Conservation (phyloP, 2,888 invertebrate species). For the Sclerodermus sp. region DNA sequence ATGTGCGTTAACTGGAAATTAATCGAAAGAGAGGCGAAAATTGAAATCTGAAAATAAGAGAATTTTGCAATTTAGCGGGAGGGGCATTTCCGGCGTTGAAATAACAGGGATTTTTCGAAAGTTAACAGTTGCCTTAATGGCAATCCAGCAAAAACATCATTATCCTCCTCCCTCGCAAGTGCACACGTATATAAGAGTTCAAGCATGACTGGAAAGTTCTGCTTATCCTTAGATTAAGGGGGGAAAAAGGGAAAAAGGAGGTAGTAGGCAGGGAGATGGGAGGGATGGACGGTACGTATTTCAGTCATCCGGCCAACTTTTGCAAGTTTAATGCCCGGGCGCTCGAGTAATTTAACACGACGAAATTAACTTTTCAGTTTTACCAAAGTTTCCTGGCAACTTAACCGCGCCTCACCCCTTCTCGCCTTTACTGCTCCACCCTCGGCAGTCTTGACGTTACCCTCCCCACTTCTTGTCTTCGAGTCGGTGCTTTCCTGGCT, state of each 20-base stretch:
- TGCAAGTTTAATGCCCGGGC: constrained; percentile 51
- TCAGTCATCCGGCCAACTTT: constrained; percentile 52
- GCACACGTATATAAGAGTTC: too few relatives aligned
- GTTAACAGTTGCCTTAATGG: too few relatives aligned
- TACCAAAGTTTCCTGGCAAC: constrained; percentile 52
- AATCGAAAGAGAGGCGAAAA: too few relatives aligned
- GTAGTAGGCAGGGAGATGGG: constrained; percentile 9
- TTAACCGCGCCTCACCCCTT: constrained; percentile 38
- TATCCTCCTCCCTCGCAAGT: too few relatives aligned
- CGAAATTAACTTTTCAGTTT: constrained; percentile 57
- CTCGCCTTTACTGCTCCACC: constrained; percentile 12
- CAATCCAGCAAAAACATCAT: too few relatives aligned
- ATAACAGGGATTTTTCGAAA: too few relatives aligned
- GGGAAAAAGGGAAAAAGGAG: neutral
- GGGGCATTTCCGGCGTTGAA: too few relatives aligned
- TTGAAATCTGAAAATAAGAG: too few relatives aligned
- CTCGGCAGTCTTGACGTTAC: constrained; percentile 5
- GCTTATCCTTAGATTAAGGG: constrained; percentile 5
- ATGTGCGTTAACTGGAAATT: too few relatives aligned
- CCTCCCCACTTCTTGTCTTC: constrained; percentile 4
- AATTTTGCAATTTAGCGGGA: too few relatives aligned
- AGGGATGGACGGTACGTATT: constrained; percentile 38
- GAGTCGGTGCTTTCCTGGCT: neutral
- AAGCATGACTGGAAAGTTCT: too few relatives aligned
- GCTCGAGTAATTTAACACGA: constrained; percentile 55